Evolutionary conservation across 1,140 invertebrate genomes (phyloP).

Genomic region (Tetranychus urticae): DNA sequence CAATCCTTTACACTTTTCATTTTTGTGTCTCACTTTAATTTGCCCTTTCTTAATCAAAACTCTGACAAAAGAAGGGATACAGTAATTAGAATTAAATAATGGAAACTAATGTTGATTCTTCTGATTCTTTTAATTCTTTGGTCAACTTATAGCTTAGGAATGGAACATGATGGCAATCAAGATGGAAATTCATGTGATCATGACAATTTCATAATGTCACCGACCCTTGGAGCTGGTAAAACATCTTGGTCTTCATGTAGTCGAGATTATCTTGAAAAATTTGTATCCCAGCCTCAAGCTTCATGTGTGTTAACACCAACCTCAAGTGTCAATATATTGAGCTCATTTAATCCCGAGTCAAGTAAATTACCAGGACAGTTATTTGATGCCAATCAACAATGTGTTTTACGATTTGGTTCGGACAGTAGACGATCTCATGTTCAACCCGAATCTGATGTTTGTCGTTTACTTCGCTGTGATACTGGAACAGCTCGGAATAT

Average conservation of each 20-base stretch:
- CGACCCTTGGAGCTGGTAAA: conserved; percentile 38
- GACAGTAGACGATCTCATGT: conserved; percentile 6
- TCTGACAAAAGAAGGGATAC: no score
- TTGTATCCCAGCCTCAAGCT: conserved; percentile 20
- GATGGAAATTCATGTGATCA: conserved; percentile 36
- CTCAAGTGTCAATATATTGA: conserved; percentile 10
- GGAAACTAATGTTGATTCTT: not conserved
- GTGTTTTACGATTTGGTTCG: conserved; percentile 11
- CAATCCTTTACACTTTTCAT: no score
- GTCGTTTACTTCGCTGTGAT: conserved; percentile 12
- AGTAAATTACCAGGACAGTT: conserved; percentile 13
- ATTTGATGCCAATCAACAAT: conserved; percentile 15
- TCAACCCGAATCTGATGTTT: conserved; percentile 12
- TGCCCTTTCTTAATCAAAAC: no score
- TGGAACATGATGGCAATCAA: conserved; percentile 35
- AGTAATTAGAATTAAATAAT: no score
- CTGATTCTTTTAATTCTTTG: not conserved
- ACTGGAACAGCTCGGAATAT: conserved; percentile 8
- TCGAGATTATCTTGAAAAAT: conserved; percentile 30
- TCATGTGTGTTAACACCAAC: conserved; percentile 8
- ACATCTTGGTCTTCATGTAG: conserved; percentile 39
- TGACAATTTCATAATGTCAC: conserved; percentile 35
- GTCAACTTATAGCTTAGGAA: conserved; percentile 27
- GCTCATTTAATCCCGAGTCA: conserved; percentile 3
- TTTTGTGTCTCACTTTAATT: no score